Base-by-base conservation (phyloP, 2,113 vertebrate genomes). In the Globicephala melas region DNA sequence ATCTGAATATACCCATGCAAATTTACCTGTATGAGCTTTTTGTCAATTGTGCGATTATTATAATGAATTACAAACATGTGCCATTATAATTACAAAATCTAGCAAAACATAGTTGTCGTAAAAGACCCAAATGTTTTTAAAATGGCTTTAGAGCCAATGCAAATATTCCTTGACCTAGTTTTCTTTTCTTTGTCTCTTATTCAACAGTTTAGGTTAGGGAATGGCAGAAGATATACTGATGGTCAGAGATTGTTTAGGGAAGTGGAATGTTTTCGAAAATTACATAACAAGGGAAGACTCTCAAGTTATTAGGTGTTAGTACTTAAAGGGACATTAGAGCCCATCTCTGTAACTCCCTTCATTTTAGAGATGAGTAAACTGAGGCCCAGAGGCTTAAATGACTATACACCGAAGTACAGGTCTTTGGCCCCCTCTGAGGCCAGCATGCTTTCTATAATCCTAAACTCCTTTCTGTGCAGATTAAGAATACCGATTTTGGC, bases 41-140 rank as follows among this genome's bases (percentile, higher is more conserved):
- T 62, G 88, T 96, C 63, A 15, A 0, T 73, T 82, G 58, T 86
- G 17, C 53, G 55, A 26, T 94, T 79, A 81, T 89, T 44, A 8
- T 8, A 85, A 38, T 82, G 85, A 91, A 71, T 80, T 89, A 73
- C 50, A 60, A 81, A 26, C 36, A 8, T 89, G 15, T 63, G 13
- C n/a, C 44, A 21, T 70, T 87, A 79, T 55, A 70, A 53, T 89
- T 89, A 85, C 44, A 70, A 96, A 91, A 80, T 53, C 38, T 85
- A 92, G 70, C 20, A 95, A 91, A 68, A 81, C 3, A 18, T 55
- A 71, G 6, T 81, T 81, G 36, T 62, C 68, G 4, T 28, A 74
- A 92, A 92, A 89, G 63, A 90, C 93, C 38, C 21, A 81, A 91
- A 67, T 65, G 31, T 89, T 96, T 95, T 91, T n/a, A 81, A 92